These are phyloP conservation scores for Ferdinandea cuprea DNA, from an alignment of 2,888 invertebrate genomes.

Conservation along the genomic window DNA sequence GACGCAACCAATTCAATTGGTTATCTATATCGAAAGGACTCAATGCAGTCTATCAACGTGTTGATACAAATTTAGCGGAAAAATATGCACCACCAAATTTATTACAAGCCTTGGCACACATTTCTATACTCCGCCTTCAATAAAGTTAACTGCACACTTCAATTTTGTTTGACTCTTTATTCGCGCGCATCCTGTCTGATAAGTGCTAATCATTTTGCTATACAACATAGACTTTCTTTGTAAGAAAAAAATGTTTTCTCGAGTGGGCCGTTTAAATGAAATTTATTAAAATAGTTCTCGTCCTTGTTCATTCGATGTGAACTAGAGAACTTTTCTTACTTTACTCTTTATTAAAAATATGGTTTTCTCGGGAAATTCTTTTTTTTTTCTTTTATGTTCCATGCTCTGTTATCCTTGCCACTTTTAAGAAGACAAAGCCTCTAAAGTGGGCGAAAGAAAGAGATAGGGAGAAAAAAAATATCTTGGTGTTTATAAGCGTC, in stretches of 20 bases:
- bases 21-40: no score
- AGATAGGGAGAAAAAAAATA: conserved; percentile 18
- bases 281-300: conserved; percentile 64
- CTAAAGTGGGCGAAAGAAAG: conserved; percentile 47
- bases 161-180: conserved; percentile 18
- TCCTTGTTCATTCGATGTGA: conserved; percentile 59
- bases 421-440: conserved; percentile 70
- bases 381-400: conserved; percentile 25
- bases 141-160: background rate
- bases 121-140: background rate
- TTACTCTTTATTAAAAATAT: conserved; percentile 37
- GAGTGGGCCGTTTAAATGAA: conserved; percentile 34
- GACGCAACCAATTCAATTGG: no score
- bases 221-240: conserved; percentile 1
- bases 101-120: conserved; percentile 19
- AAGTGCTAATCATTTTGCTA: conserved; percentile 44
- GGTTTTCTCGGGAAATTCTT: conserved; percentile 26
- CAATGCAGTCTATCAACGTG: no score
- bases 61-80: no score
- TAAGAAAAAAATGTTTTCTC: background rate
- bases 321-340: conserved; percentile 52
- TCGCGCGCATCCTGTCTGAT: background rate
- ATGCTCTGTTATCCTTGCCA: conserved; percentile 59
- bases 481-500: conserved; percentile 54
- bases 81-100: background rate